Conservation (phyloP, 2,797 vertebrate genomes). For the Podarcis lilfordi region DNA sequence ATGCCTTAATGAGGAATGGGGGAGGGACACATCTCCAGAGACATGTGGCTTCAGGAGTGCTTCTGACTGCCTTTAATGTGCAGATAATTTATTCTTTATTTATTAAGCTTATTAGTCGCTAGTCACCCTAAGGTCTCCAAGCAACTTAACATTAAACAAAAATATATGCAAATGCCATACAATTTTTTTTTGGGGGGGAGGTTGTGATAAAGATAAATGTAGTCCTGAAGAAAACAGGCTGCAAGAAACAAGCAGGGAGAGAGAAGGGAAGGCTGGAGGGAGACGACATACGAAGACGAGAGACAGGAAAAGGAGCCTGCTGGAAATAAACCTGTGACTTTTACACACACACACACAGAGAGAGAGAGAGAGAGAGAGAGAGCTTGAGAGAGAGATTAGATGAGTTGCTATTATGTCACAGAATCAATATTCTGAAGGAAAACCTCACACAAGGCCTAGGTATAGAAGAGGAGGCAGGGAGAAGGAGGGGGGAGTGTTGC, state of each 20-base stretch:
- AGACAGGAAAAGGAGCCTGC: neutral
- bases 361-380: too few relatives aligned
- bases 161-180: too few relatives aligned
- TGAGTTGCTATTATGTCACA: neutral
- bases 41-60: neutral
- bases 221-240: neutral
- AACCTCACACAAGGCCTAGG: neutral
- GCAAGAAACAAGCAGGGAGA: neutral
- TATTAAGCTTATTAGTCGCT: too few relatives aligned
- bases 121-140: too few relatives aligned
- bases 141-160: too few relatives aligned
- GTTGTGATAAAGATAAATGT: neutral
- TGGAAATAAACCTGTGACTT: neutral
- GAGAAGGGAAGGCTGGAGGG: neutral
- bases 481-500: neutral
- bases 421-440: neutral
- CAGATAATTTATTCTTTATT: too few relatives aligned
- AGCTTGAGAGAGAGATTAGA: too few relatives aligned
- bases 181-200: too few relatives aligned
- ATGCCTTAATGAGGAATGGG: neutral
- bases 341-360: too few relatives aligned
- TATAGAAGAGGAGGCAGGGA: neutral
- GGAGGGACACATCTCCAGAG: too few relatives aligned
- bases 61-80: neutral
- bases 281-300: neutral